Evolutionary conservation across 2,888 invertebrate species (phyloP).

Genomic region (Pollenia amentaria): DNA sequence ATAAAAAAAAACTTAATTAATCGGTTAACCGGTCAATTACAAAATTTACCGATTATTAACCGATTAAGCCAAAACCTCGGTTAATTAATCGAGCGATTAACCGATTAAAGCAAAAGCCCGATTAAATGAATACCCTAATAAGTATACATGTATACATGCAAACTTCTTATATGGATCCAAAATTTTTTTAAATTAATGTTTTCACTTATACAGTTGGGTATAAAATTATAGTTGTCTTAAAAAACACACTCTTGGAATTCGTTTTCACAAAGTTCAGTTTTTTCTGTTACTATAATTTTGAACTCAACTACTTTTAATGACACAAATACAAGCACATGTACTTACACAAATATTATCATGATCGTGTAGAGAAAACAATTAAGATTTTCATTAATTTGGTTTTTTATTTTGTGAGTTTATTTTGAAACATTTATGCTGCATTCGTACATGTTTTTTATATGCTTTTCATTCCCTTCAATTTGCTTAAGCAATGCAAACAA

Average conservation of each 20-base stretch:
- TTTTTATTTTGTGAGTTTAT: background rate
- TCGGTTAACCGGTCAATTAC: no score
- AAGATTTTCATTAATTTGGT: slow-evolving; percentile 4
- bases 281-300: background rate
- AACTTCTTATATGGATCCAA: background rate
- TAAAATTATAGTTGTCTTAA: no score
- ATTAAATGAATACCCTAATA: no score
- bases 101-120: no score
- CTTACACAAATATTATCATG: background rate
- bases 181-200: background rate
- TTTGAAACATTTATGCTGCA: background rate
- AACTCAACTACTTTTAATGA: background rate
- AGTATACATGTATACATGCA: background rate
- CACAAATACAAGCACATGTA: background rate
- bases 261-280: no score
- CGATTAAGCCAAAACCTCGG: no score
- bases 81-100: no score
- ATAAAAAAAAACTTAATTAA: no score
- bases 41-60: no score
- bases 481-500: slow-evolving; percentile 1
- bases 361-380: background rate
- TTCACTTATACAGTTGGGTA: background rate
- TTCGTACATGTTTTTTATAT: background rate
- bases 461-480: background rate
- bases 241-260: no score